phyloP scores from a whole-genome alignment of 2,113 vertebrate genomes.

The Epinephelus lanceolatus region DNA sequence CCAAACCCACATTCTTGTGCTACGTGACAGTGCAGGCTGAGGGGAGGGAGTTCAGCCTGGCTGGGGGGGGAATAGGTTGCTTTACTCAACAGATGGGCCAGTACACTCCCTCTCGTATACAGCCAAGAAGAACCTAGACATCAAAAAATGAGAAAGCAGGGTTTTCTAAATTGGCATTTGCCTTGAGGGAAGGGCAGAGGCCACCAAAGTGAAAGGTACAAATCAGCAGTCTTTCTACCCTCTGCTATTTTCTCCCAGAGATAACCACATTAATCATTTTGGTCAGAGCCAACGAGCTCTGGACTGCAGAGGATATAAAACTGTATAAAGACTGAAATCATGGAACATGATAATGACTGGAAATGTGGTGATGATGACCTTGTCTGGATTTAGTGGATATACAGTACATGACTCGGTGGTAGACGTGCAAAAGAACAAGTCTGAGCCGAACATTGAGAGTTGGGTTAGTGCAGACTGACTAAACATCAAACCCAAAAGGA shows the following conservation, averaged over 20 bases:
- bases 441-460: background rate
- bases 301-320: constrained; percentile 26
- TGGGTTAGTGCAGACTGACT: background rate
- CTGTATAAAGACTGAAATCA: constrained; percentile 42
- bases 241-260: constrained; percentile 50
- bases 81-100: constrained; percentile 50
- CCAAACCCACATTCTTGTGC: constrained; percentile 66
- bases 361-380: constrained; percentile 38
- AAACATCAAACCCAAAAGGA: constrained; percentile 1
- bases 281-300: constrained; percentile 18
- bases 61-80: constrained; percentile 1
- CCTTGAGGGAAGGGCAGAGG: constrained; percentile 47
- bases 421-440: background rate
- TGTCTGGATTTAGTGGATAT: constrained; percentile 35
- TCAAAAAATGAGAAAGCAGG: constrained; percentile 63
- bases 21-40: constrained; percentile 54
- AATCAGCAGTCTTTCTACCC: constrained; percentile 35
- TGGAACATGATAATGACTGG: constrained; percentile 52
- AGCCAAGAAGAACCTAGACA: constrained; percentile 49
- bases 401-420: constrained; percentile 19
- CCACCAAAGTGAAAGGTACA: constrained; percentile 43
- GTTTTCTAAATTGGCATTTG: constrained; percentile 59
- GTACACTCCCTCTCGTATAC: constrained; percentile 19
- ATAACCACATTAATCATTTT: constrained; percentile 60
- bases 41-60: constrained; percentile 42